Conservation (phyloP, 2,113 vertebrate species). For the Pyxicephalus adspersus region DNA sequence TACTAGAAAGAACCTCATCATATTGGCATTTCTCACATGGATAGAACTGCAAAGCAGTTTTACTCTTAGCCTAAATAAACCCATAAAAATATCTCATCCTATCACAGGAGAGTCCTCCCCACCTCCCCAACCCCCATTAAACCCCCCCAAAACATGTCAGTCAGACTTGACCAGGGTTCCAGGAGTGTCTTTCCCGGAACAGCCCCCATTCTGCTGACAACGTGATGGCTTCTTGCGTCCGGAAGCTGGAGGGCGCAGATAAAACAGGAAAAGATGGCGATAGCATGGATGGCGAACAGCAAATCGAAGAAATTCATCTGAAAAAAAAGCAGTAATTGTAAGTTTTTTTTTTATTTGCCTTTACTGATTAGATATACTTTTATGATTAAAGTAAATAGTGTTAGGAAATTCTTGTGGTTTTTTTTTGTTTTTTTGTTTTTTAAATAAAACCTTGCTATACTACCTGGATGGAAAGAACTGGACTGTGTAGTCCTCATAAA, state of each 20-base stretch:
- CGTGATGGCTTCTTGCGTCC: slow-evolving; percentile 44
- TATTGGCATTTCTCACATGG: background rate
- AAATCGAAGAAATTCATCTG: slow-evolving; percentile 48
- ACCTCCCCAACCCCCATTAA: slow-evolving; percentile 32
- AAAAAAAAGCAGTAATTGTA: slow-evolving; percentile 7
- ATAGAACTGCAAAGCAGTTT: slow-evolving; percentile 18
- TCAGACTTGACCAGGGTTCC: slow-evolving; percentile 20
- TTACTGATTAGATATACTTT: too few relatives aligned
- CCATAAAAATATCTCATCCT: slow-evolving; percentile 26
- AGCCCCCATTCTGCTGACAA: slow-evolving; percentile 41
- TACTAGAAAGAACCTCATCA: slow-evolving; percentile 3
- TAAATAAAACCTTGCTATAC: too few relatives aligned
- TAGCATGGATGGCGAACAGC: slow-evolving; percentile 48
- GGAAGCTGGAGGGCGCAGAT: slow-evolving; percentile 43
- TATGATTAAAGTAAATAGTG: too few relatives aligned
- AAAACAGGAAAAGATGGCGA: slow-evolving; percentile 51
- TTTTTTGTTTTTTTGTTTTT: too few relatives aligned
- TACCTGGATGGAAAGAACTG: too few relatives aligned
- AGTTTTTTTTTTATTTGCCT: too few relatives aligned
- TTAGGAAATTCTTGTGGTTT: too few relatives aligned
- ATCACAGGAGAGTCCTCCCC: slow-evolving; percentile 20
- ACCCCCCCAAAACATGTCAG: slow-evolving; percentile 27
- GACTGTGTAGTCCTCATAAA: too few relatives aligned
- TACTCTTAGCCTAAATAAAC: slow-evolving; percentile 11
- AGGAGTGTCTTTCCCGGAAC: slow-evolving; percentile 35